Percentiles rank a stretch among this genome's conserved stretches.
Conservation (phyloP, 1,140 invertebrate genomes). For the Drosophila suzukii region DNA sequence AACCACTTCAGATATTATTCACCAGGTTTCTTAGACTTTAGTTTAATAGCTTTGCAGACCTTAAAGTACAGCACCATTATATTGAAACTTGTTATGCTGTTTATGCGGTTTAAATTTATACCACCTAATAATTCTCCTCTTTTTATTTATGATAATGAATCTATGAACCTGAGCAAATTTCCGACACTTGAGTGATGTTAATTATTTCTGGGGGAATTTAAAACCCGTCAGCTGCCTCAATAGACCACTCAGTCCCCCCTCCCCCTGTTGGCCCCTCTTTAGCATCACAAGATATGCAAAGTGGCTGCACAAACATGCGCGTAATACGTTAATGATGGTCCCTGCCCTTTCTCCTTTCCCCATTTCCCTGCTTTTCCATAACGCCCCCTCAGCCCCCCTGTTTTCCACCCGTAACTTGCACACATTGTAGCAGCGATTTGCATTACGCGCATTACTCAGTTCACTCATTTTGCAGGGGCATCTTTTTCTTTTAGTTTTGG, state of each 20-base stretch:
- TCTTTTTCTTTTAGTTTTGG: conserved; percentile 32
- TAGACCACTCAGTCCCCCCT: background rate
- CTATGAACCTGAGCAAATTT: conserved; percentile 38
- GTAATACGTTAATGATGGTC: conserved; percentile 78
- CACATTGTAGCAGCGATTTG: conserved; percentile 76
- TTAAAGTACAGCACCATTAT: background rate
- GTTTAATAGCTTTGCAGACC: too few species aligned
- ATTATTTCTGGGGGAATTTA: conserved; percentile 46
- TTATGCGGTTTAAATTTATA: background rate
- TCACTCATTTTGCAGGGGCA: conserved; percentile 47
- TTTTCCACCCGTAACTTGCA: conserved; percentile 31
- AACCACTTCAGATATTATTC: too few species aligned
- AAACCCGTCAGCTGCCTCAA: background rate
- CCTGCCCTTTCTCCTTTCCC: conserved; percentile 3
- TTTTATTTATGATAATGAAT: conserved; percentile 13
- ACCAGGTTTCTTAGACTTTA: too few species aligned
- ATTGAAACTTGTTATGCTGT: background rate
- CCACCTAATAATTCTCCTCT: too few species aligned
- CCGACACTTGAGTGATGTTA: conserved; percentile 39
- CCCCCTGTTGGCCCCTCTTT: conserved; percentile 3
- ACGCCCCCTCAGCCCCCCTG: background rate
- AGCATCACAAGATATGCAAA: conserved; percentile 64
- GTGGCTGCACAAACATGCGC: conserved; percentile 74
- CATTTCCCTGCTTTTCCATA: background rate
- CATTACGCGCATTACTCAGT: conserved; percentile 77